Conservation (phyloP, 2,888 invertebrate genomes). For the Chymomyza caudatula region DNA sequence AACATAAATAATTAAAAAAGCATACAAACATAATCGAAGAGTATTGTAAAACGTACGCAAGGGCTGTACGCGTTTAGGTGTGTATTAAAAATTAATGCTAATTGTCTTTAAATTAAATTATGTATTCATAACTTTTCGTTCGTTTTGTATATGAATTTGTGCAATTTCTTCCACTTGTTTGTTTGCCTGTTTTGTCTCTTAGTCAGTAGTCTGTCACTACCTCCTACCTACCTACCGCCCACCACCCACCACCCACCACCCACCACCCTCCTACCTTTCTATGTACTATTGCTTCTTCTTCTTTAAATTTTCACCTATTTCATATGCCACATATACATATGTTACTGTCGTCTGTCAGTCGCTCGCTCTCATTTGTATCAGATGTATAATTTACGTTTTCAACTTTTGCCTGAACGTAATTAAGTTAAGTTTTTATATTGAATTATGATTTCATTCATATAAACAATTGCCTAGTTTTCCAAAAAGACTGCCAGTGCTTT, state of each 20-base stretch:
- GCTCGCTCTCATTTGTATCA: not conserved
- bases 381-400: not conserved
- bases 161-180: not conserved
- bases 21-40: not conserved
- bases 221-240: not conserved
- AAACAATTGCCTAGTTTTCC: not conserved
- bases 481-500: conserved; percentile 7
- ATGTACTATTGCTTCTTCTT: not conserved
- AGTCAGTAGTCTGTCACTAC: not conserved
- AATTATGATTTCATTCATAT: conserved; percentile 23
- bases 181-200: conserved; percentile 4
- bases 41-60: conserved; percentile 21
- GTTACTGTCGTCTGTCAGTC: not conserved
- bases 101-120: conserved; percentile 11
- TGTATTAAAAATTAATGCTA: conserved; percentile 48
- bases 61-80: conserved; percentile 64
- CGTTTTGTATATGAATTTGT: not conserved
- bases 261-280: not conserved
- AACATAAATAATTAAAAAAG: conserved; percentile 11
- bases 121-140: not conserved
- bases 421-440: conserved; percentile 46
- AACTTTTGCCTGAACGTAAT: conserved; percentile 42
- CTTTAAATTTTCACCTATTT: not conserved
- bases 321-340: not conserved
- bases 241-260: too few species aligned